Conservation (phyloP, 2,888 invertebrate species). For the Cristatella mucedo region DNA sequence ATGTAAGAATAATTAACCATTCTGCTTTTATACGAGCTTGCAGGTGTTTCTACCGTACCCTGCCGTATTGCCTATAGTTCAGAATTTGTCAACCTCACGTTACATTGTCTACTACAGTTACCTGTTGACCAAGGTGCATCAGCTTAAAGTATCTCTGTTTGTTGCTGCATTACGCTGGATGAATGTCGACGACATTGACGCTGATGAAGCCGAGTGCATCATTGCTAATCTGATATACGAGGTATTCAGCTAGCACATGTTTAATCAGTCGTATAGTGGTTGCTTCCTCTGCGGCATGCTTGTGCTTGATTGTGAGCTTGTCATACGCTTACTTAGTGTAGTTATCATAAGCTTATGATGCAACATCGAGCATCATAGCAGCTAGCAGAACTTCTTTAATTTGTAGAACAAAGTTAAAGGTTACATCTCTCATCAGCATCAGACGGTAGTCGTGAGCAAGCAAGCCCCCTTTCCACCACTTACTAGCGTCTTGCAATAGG, state of each 20-base stretch:
- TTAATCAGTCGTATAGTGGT: too few relatives aligned
- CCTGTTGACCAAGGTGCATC: constrained; percentile 48
- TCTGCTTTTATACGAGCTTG: too few relatives aligned
- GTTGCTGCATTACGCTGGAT: constrained; percentile 55
- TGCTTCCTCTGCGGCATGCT: too few relatives aligned
- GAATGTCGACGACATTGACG: constrained; percentile 58
- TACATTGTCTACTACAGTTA: constrained; percentile 30
- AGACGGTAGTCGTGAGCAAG: constrained; percentile 91
- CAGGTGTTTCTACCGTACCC: too few relatives aligned
- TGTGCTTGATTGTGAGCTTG: neutral
- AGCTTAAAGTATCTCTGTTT: constrained; percentile 69
- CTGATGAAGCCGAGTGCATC: constrained; percentile 88
- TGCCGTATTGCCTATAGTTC: too few relatives aligned
- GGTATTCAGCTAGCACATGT: constrained; percentile 24
- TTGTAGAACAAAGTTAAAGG: constrained; percentile 78
- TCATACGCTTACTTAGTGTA: neutral
- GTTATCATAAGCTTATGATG: neutral
- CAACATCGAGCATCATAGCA: neutral
- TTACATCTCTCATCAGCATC: constrained; percentile 89
- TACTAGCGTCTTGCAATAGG: constrained; percentile 13
- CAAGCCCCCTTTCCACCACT: constrained; percentile 78
- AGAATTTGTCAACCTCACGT: too few relatives aligned
- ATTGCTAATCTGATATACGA: constrained; percentile 89
- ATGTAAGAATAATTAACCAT: constrained; percentile 49
- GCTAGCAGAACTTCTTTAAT: neutral